These are phyloP conservation scores for Platycheirus rosarum DNA, from an alignment of 2,888 invertebrate species.

Conservation along the genomic window DNA sequence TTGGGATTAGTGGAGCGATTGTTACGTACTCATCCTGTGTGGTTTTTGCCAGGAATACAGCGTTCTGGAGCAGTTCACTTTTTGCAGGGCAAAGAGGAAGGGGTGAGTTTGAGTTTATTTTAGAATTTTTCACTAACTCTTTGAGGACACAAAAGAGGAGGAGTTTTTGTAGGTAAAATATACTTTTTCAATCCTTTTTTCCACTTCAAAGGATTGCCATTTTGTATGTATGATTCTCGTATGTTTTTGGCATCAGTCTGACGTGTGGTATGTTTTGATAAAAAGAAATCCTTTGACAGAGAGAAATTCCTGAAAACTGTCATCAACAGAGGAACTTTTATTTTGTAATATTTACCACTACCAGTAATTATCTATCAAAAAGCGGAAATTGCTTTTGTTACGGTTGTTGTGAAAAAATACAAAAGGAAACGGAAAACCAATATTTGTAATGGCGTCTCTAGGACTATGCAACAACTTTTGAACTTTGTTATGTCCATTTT, in stretches of 20 bases:
- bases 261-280: constrained; percentile 51
- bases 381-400: constrained; percentile 64
- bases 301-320: constrained; percentile 48
- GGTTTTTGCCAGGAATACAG: constrained; percentile 97
- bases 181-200: constrained; percentile 52
- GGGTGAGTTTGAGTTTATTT: constrained; percentile 85
- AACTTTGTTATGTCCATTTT: too few relatives aligned
- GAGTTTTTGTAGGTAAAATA: not conserved
- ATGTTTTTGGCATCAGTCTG: constrained; percentile 64
- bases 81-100: constrained; percentile 95
- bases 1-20: constrained; percentile 93
- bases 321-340: constrained; percentile 41
- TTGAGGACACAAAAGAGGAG: constrained; percentile 19
- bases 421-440: too few relatives aligned
- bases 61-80: constrained; percentile 96
- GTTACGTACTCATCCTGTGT: constrained; percentile 95
- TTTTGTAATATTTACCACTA: constrained; percentile 57
- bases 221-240: constrained; percentile 46
- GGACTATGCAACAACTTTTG: too few relatives aligned
- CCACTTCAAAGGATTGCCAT: constrained; percentile 63
- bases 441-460: too few relatives aligned
- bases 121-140: constrained; percentile 13
- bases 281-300: constrained; percentile 58
- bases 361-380: constrained; percentile 66
- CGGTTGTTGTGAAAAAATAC: constrained; percentile 6